Percentiles rank a stretch among this genome's conserved stretches.
Evolutionary conservation across 1,140 invertebrate genomes (phyloP).

Genomic region (Trissolcus basalis): DNA sequence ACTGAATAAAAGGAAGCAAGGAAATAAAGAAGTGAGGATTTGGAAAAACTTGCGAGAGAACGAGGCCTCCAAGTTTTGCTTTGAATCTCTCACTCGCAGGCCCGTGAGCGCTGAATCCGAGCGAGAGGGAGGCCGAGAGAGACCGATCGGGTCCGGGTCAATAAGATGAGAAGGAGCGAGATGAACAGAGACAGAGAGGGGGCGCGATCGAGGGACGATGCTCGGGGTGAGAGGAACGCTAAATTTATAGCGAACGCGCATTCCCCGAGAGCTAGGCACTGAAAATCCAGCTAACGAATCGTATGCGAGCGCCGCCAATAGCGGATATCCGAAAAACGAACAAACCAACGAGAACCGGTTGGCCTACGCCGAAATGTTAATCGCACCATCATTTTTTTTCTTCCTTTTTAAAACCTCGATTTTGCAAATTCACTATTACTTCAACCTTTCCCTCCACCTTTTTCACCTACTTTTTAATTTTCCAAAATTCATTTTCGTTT

Average conservation of each 20-base stretch:
- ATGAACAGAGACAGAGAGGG: constrained; percentile 50
- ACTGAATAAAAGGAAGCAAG: constrained; percentile 22
- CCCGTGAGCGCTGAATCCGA: constrained; percentile 68
- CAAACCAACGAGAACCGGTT: constrained; percentile 40
- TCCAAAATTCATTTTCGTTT: too few relatives aligned
- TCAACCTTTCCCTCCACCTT: too few relatives aligned
- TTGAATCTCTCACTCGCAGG: constrained; percentile 32
- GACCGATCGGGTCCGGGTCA: constrained; percentile 74
- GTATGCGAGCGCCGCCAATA: constrained; percentile 46
- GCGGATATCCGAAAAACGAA: constrained; percentile 56
- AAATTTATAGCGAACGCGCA: constrained; percentile 69
- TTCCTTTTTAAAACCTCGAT: too few relatives aligned
- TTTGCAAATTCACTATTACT: too few relatives aligned
- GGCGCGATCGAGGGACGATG: constrained; percentile 26
- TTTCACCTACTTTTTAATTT: too few relatives aligned
- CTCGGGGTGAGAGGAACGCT: constrained; percentile 53
- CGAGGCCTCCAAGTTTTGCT: constrained; percentile 13
- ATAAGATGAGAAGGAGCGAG: constrained; percentile 74
- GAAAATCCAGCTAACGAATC: constrained; percentile 69
- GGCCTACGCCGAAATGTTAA: constrained; percentile 33
- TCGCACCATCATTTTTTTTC: constrained; percentile 7
- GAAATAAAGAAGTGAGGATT: not conserved
- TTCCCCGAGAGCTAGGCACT: constrained; percentile 73
- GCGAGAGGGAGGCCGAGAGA: constrained; percentile 58
- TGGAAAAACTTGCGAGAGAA: constrained; percentile 2